Conservation (phyloP, 2,113 vertebrate species). For the Capreolus pygargus region DNA sequence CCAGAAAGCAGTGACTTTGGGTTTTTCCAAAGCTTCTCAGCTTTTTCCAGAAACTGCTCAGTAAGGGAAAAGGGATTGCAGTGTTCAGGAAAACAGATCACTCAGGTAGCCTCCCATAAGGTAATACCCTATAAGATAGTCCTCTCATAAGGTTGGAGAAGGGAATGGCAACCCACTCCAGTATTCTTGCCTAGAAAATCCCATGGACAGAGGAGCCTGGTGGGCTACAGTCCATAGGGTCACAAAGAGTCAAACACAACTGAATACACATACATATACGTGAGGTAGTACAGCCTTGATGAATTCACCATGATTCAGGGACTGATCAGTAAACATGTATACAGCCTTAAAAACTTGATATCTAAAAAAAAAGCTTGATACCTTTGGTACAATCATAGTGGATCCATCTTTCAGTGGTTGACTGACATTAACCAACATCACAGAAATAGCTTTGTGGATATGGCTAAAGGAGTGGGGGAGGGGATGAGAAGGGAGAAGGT, state of each 20-base stretch:
- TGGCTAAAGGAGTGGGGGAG: not conserved
- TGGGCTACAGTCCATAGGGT: not conserved
- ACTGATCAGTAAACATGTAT: not conserved
- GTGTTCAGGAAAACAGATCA: not conserved
- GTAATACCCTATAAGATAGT: not conserved
- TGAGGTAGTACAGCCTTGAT: not conserved
- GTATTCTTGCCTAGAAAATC: not conserved
- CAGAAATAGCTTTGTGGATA: constrained; percentile 8
- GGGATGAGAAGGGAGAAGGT: not conserved
- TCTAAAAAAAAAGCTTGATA: not conserved
- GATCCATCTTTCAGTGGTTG: not conserved
- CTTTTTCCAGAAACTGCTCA: not conserved
- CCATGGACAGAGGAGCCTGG: not conserved
- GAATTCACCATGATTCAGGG: not conserved
- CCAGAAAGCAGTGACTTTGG: not conserved
- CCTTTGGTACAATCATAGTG: not conserved
- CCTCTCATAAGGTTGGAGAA: not conserved
- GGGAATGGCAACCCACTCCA: not conserved
- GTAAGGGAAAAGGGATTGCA: not conserved
- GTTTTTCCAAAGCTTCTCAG: constrained; percentile 32
- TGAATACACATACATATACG: not conserved
- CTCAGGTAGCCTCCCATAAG: not conserved
- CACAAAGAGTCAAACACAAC: not conserved
- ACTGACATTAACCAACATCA: constrained; percentile 30
- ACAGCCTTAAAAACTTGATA: not conserved